Base-by-base conservation (phyloP, 92 coral and sea anemone species). In the Siderastrea radians region DNA sequence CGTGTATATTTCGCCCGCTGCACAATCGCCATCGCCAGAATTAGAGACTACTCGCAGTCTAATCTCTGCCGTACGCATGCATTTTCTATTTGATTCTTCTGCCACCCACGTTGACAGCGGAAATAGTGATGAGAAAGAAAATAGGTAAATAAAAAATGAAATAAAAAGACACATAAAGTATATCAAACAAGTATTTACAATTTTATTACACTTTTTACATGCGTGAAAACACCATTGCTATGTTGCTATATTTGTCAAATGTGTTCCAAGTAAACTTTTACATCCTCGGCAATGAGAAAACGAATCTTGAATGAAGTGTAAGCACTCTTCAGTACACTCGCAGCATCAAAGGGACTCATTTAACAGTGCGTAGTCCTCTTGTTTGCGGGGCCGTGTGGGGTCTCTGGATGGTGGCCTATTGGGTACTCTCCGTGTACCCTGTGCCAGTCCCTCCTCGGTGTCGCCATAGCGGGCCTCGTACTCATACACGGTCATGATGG, bases 391-490 rank as follows among this genome's bases (percentile, higher is more conserved):
- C 84, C 98, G 90, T 5, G 97, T 97, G 50, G 96, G 95, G 51
- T 97, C 99, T 55, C 99, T 92, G 58, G 99, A 95, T 81, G 99
- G 98, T 2, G 99, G 98, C 86, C 99, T 94, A 90, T 95, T 93
- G 1, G 98, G 91, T 12, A 97, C 82, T 70, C 94, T 88, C 51
- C 60, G 91, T 11, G 99, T 92, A 45, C 94, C 98, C 15, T 49
- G 87, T 55, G 87, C 83, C 49, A 91, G 93, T 19, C 93, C 96
- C 44, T 72, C 88, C 43, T 84, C 91, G 44, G 79, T 89, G 70
- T 89, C 95, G 5, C 95, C 93, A 88, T 93, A 91, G 74, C 95
- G 98, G 82, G 86, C 83, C 81, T 97, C 99, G 80, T 94, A 95
- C 78, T 95, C 99, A 76, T 88, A 95, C 54, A 95, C 91, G 57